Conservation (phyloP, 1,140 invertebrate species). For the Drosophila insularis region DNA sequence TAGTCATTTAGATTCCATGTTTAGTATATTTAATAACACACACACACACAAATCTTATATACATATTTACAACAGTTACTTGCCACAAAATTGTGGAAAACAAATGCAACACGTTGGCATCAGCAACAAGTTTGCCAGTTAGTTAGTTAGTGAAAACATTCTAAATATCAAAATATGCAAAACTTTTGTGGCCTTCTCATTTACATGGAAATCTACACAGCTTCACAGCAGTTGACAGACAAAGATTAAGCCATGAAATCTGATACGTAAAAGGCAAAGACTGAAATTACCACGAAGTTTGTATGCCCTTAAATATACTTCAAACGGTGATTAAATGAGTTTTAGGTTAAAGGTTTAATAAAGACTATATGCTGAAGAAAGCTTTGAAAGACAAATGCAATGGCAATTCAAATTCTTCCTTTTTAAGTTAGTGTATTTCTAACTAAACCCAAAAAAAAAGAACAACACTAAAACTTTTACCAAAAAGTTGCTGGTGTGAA, state of each 20-base stretch:
- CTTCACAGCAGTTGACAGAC: slow-evolving; percentile 41
- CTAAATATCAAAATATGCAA: slow-evolving; percentile 62
- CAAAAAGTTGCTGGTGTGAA: slow-evolving; percentile 56
- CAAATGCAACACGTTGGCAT: slow-evolving; percentile 52
- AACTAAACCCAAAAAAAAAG: slow-evolving; percentile 39
- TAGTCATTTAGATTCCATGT: neutral
- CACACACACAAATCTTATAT: too few relatives aligned
- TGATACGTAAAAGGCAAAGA: neutral
- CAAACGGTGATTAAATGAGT: too few relatives aligned
- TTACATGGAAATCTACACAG: slow-evolving; percentile 58
- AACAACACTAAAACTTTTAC: slow-evolving; percentile 58
- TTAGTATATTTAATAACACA: slow-evolving; percentile 9
- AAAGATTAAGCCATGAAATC: slow-evolving; percentile 44
- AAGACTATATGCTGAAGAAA: too few relatives aligned
- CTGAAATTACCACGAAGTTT: neutral
- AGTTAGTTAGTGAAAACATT: slow-evolving; percentile 26
- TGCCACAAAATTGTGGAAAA: neutral
- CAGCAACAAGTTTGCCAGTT: slow-evolving; percentile 45
- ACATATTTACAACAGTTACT: too few relatives aligned
- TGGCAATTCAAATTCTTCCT: neutral
- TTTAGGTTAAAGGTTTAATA: too few relatives aligned
- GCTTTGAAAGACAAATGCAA: too few relatives aligned
- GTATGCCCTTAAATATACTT: neutral
- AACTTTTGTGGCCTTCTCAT: slow-evolving; percentile 67
- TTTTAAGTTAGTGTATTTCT: neutral